Conservation (phyloP, 2,888 invertebrate genomes). For the Synanthedon tipuliformis region DNA sequence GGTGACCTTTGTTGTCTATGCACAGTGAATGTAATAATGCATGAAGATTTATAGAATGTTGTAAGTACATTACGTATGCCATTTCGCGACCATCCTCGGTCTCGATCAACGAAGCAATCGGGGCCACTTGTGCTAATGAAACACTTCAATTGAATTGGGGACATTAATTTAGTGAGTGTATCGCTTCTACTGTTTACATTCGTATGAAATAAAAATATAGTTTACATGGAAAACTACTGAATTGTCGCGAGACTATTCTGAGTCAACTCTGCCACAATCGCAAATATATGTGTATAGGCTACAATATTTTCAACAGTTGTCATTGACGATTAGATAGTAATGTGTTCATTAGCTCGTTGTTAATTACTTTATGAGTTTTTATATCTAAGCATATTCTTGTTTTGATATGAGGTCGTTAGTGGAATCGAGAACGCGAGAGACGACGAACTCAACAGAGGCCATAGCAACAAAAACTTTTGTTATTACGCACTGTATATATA, state of each 20-base stretch:
- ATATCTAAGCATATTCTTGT: slow-evolving; percentile 1
- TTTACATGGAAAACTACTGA: slow-evolving; percentile 12
- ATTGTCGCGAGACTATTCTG: neutral
- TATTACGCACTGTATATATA: neutral
- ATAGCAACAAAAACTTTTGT: slow-evolving; percentile 15
- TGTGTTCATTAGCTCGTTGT: neutral
- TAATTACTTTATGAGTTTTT: neutral
- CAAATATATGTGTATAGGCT: no score
- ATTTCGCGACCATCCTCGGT: slow-evolving; percentile 38
- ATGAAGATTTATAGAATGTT: slow-evolving; percentile 5
- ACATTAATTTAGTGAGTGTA: slow-evolving; percentile 58
- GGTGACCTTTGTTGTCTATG: no score
- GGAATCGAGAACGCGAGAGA: slow-evolving; percentile 22
- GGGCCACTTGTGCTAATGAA: slow-evolving; percentile 70
- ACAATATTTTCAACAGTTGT: neutral
- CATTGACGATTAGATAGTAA: neutral
- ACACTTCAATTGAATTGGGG: slow-evolving; percentile 69
- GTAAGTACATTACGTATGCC: slow-evolving; percentile 22
- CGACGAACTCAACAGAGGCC: slow-evolving; percentile 24
- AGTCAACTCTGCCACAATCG: no score
- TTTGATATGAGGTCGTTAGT: slow-evolving; percentile 13
- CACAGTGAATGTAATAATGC: no score
- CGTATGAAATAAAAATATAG: slow-evolving; percentile 13
- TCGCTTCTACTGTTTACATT: slow-evolving; percentile 46
- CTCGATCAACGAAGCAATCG: slow-evolving; percentile 65